Evolutionary conservation across 1,140 invertebrate species (phyloP).

Genomic region (Metaphire vulgaris): DNA sequence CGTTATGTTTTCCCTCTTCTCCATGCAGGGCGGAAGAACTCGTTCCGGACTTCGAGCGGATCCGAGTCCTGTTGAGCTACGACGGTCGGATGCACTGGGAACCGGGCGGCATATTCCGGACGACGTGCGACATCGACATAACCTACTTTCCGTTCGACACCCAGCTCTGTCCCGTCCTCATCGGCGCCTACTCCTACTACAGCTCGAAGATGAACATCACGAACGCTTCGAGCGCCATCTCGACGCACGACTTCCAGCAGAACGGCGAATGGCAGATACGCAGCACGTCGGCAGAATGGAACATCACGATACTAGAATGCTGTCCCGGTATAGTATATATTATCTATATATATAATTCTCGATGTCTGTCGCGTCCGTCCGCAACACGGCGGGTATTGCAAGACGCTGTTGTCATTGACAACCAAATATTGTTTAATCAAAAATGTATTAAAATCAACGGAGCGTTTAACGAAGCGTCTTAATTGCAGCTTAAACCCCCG

Average conservation of each 20-base stretch:
- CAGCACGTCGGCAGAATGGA: conserved; percentile 8
- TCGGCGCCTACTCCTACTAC: conserved; percentile 52
- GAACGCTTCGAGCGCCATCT: conserved; percentile 6
- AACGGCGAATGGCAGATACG: conserved; percentile 22
- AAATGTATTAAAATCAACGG: too few relatives aligned
- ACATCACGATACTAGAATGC: conserved; percentile 23
- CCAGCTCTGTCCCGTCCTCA: conserved; percentile 60
- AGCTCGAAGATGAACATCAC: conserved; percentile 26
- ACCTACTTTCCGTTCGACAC: conserved; percentile 59
- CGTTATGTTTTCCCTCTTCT: too few relatives aligned
- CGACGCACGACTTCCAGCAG: conserved; percentile 20
- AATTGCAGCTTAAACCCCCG: too few relatives aligned
- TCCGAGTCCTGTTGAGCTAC: conserved; percentile 59
- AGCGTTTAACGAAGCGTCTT: too few relatives aligned
- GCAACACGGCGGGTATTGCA: too few relatives aligned
- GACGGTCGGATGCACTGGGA: conserved; percentile 92
- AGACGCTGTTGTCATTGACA: too few relatives aligned
- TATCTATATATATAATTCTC: too few relatives aligned
- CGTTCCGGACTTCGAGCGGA: conserved; percentile 29
- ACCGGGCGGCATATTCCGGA: conserved; percentile 89
- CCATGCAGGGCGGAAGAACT: conserved; percentile 26
- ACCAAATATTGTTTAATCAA: too few relatives aligned
- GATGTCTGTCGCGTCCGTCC: too few relatives aligned
- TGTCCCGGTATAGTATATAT: too few relatives aligned
- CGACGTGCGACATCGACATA: conserved; percentile 76